Conservation (phyloP, 2,888 invertebrate species). For the Andrena marginata region DNA sequence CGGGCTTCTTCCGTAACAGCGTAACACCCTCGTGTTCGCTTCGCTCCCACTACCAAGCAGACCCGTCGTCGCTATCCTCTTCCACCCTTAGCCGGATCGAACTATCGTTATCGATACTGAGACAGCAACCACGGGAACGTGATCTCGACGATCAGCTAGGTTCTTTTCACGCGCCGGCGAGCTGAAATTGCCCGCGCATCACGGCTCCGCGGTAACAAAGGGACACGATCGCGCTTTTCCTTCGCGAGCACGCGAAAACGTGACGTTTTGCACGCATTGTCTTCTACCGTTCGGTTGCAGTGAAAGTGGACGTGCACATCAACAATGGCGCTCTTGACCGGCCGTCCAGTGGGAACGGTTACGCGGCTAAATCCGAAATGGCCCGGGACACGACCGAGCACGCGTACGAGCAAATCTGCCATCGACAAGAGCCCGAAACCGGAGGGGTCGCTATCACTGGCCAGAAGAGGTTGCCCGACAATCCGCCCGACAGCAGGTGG, state of each 20-base stretch:
- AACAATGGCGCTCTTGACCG: slow-evolving; percentile 79
- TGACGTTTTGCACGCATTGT: neutral
- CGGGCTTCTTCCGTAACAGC: no score
- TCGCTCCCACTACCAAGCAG: no score
- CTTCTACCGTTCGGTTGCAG: slow-evolving; percentile 84
- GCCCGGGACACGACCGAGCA: slow-evolving; percentile 80
- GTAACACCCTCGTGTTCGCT: no score
- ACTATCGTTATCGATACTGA: no score
- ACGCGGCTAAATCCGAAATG: slow-evolving; percentile 76
- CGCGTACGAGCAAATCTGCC: slow-evolving; percentile 83
- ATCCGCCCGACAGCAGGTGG: slow-evolving; percentile 77
- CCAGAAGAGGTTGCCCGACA: slow-evolving; percentile 78
- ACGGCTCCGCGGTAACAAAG: neutral
- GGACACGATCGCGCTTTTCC: neutral
- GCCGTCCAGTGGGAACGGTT: slow-evolving; percentile 78
- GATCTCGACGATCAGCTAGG: no score
- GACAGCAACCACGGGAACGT: no score
- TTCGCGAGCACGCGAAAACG: neutral
- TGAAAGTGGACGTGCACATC: slow-evolving; percentile 94
- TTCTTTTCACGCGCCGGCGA: no score
- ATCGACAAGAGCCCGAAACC: slow-evolving; percentile 76
- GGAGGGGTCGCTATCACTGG: slow-evolving; percentile 74
- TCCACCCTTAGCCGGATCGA: no score
- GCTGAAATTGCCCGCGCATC: neutral
- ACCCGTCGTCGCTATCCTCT: no score